Conservation (phyloP, 92 coral and sea anemone species). For the Zoanthus solanderi region DNA sequence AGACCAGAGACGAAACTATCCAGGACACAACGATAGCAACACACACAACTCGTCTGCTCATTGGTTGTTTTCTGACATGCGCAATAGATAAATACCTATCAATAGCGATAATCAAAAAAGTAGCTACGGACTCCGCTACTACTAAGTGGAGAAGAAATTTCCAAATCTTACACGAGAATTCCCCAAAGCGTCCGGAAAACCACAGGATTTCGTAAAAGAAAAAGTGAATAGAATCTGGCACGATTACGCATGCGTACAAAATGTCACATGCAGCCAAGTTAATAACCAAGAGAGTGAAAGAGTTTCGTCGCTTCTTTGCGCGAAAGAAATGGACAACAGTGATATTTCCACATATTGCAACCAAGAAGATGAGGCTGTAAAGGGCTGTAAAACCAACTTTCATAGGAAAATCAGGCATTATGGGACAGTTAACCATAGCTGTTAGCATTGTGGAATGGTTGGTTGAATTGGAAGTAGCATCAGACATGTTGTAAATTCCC, state of each 20-base stretch:
- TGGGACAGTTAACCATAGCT: background rate
- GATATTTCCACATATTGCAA: slow-evolving; percentile 23
- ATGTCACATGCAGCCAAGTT: slow-evolving; percentile 44
- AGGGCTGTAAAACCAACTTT: slow-evolving; percentile 29
- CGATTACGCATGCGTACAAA: slow-evolving; percentile 25
- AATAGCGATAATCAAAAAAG: slow-evolving; percentile 16
- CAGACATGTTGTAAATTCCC: background rate
- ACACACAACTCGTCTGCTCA: slow-evolving; percentile 18
- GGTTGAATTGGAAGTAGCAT: background rate
- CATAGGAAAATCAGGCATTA: slow-evolving; percentile 9
- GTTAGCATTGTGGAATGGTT: background rate
- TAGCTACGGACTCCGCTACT: slow-evolving; percentile 17
- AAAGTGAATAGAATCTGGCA: slow-evolving; percentile 11
- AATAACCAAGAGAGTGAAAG: slow-evolving; percentile 30
- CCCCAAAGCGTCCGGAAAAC: slow-evolving; percentile 42
- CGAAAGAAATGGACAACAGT: slow-evolving; percentile 27
- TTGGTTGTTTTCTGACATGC: slow-evolving; percentile 36
- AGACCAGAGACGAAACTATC: slow-evolving; percentile 10
- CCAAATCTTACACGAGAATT: slow-evolving; percentile 13
- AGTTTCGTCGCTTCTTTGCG: background rate
- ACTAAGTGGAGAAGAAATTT: slow-evolving; percentile 20
- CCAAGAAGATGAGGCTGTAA: slow-evolving; percentile 13
- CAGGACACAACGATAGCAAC: slow-evolving; percentile 17
- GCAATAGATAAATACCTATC: slow-evolving; percentile 45
- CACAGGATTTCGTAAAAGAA: slow-evolving; percentile 1